Conservation (phyloP, 2,113 vertebrate species). For the Nematolebias whitei region DNA sequence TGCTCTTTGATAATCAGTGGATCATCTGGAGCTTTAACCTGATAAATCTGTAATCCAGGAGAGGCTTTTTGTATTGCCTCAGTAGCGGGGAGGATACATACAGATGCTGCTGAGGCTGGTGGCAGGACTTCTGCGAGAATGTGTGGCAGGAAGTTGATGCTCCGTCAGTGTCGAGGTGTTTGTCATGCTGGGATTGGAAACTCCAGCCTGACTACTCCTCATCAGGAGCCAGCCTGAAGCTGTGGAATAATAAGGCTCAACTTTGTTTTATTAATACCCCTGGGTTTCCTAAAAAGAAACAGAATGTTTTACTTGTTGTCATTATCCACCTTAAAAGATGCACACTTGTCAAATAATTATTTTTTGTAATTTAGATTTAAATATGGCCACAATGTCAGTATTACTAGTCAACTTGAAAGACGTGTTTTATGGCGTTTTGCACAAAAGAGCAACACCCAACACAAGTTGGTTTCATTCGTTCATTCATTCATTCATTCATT, state of each 20-base stretch:
- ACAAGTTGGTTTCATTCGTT: neutral
- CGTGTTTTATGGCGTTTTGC: neutral
- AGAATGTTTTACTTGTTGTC: conserved; percentile 13
- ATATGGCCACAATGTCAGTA: neutral
- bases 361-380: neutral
- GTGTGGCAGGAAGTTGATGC: conserved; percentile 29
- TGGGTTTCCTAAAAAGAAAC: neutral
- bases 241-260: conserved; percentile 3
- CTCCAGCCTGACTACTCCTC: conserved; percentile 44
- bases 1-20: conserved; percentile 27
- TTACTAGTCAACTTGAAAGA: neutral
- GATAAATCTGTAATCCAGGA: conserved; percentile 48
- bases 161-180: conserved; percentile 29
- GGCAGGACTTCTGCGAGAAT: conserved; percentile 19
- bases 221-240: too few species aligned
- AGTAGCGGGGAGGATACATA: conserved; percentile 24
- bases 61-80: conserved; percentile 21
- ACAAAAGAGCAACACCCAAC: neutral
- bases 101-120: conserved; percentile 12
- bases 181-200: conserved; percentile 46
- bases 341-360: neutral
- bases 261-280: neutral
- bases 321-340: neutral
- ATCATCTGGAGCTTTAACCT: conserved; percentile 52
- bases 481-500: too few species aligned